Percentiles rank a stretch among this genome's conserved stretches.
Evolutionary conservation across 2,888 invertebrate genomes (phyloP).

Genomic region (Heliconius sara): DNA sequence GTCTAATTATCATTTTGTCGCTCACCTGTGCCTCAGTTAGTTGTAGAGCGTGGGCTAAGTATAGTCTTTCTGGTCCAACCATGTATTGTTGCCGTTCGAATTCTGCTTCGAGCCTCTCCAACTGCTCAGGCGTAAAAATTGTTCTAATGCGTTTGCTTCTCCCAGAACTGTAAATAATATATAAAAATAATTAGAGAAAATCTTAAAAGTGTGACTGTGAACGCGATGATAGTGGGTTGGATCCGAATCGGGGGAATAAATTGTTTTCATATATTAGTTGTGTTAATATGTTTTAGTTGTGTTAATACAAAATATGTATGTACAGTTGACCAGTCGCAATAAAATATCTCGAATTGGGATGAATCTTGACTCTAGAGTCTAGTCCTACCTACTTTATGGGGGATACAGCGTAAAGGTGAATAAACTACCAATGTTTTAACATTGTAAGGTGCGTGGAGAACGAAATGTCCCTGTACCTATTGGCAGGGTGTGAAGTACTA

Average conservation of each 20-base stretch:
- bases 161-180: conserved; percentile 74
- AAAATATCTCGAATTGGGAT: background rate
- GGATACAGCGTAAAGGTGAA: too few relatives aligned
- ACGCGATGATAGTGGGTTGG: background rate
- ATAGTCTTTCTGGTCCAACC: conserved; percentile 97
- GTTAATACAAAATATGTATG: too few relatives aligned
- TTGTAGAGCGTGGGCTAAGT: conserved; percentile 93
- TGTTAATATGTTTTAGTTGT: background rate
- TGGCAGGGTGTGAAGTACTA: too few relatives aligned
- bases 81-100: conserved; percentile 98
- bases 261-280: too few relatives aligned
- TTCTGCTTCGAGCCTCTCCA: conserved; percentile 96
- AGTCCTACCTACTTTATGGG: too few relatives aligned
- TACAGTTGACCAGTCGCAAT: too few relatives aligned
- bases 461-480: too few relatives aligned
- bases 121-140: conserved; percentile 97
- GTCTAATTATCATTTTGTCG: background rate
- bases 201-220: background rate
- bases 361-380: background rate
- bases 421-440: too few relatives aligned
- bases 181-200: background rate
- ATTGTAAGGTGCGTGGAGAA: too few relatives aligned
- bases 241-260: background rate
- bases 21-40: conserved; percentile 94
- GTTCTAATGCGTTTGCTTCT: conserved; percentile 95